phyloP scores from a whole-genome alignment of 2,113 vertebrate species.

The Tyto alba region DNA sequence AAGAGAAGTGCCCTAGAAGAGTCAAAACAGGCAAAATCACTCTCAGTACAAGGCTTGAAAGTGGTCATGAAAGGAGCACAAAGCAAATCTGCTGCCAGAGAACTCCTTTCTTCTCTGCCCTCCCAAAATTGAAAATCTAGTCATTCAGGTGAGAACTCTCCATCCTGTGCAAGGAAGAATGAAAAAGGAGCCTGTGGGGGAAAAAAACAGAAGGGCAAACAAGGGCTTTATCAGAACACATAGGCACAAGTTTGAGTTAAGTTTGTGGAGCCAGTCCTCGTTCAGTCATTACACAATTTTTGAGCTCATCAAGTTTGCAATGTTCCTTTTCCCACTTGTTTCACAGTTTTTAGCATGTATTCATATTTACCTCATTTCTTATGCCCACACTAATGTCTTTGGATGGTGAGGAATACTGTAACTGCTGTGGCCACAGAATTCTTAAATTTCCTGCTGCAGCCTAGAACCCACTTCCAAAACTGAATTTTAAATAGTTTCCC shows the following conservation, averaged over 20 bases:
- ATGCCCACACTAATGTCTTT: neutral
- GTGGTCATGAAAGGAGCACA: neutral
- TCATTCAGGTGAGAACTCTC: neutral
- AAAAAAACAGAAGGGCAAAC: neutral
- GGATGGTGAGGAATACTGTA: neutral
- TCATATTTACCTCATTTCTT: neutral
- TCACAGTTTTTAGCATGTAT: neutral
- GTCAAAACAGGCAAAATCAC: neutral
- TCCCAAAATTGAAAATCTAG: accelerated
- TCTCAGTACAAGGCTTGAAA: neutral
- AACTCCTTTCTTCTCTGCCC: neutral
- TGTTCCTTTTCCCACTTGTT: neutral
- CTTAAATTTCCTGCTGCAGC: neutral
- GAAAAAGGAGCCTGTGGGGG: neutral
- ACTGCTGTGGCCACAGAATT: neutral
- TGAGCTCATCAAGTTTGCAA: neutral
- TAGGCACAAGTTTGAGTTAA: neutral
- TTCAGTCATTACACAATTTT: neutral
- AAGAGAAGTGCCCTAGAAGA: neutral
- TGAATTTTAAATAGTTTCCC: neutral
- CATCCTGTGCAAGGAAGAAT: neutral
- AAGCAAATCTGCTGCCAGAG: neutral
- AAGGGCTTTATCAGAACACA: neutral
- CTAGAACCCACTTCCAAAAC: neutral
- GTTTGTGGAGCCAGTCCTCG: neutral